Base-by-base conservation (phyloP, 2,888 invertebrate species). In the Ischnura elegans region DNA sequence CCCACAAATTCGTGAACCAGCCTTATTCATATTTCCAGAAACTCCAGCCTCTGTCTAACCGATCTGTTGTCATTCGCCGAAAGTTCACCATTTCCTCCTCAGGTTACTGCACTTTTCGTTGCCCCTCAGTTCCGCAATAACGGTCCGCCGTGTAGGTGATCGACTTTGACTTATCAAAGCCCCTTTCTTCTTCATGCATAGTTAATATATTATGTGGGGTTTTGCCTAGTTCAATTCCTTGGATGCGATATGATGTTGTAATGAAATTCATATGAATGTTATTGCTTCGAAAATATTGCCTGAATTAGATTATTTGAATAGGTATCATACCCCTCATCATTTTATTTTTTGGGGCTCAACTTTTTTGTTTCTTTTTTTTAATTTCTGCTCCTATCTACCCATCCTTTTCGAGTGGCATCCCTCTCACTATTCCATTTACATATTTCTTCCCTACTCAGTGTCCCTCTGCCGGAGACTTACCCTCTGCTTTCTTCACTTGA, bases 71-170 rank as follows among this genome's bases (percentile, higher is more conserved):
- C 55, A 51, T 42, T 61, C 55, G 55, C 87, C n/a, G 66, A 90
- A 76, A 90, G 43, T 90, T 90, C 90, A 66, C 61, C 61, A 90
- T 90, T 61, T 43, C 90, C 66, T 90, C 76, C 76, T 29, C 66
- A 55, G 55, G 4, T 42, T 25, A 55, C 19, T 29, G 29, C 87
- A 2, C 87, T 55, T 43, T 46, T 5, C 21, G 25, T 43, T 1
- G 2, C 36, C 19, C 10, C 66, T 61, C 42, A n/a, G 25, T n/a
- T 61, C 25, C 61, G 61, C 36, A 42, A n/a, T 90, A 90, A 90
- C 45, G 43, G 42, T 90, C 90, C 21, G 61, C 90, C 51, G 45
- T 55, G 51, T 29, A 10, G 55, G 42, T 25, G 61, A 66, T 43
- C 43, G 8, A n/a, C 43, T 61, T 42, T 42, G 19, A 43, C 43